Evolutionary conservation across 2,113 vertebrate species (phyloP).

Genomic region (Forbesichthys papilliferus): DNA sequence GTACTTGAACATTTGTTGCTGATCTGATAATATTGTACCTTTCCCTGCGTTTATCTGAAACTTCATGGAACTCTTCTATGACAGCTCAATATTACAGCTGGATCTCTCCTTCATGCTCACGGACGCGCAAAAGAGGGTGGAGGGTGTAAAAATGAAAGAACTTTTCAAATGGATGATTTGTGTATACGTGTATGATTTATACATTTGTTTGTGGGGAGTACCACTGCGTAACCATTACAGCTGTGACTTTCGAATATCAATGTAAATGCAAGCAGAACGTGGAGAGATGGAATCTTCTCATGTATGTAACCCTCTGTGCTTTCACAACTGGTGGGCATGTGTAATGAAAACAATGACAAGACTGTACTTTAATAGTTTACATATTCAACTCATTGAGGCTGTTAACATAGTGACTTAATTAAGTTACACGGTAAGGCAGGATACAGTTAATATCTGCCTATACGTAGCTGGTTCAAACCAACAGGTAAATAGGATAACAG

Average conservation of each 20-base stretch:
- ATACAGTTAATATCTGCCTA: too few relatives aligned
- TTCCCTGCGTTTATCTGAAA: too few relatives aligned
- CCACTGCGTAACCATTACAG: slow-evolving; percentile 56
- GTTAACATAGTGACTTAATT: slow-evolving; percentile 28
- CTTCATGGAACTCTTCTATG: too few relatives aligned
- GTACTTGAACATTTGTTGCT: too few relatives aligned
- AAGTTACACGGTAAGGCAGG: slow-evolving; percentile 8
- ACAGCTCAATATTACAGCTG: too few relatives aligned
- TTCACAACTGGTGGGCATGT: slow-evolving; percentile 30
- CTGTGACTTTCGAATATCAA: slow-evolving; percentile 60
- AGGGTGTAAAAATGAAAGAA: background rate
- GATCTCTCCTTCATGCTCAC: too few relatives aligned
- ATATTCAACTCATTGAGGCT: slow-evolving; percentile 32
- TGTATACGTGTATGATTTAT: background rate
- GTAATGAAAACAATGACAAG: slow-evolving; percentile 36
- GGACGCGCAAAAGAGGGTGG: background rate
- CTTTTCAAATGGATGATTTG: background rate
- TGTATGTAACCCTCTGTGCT: slow-evolving; percentile 29
- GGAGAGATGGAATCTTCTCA: slow-evolving; percentile 43
- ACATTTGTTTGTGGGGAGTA: background rate
- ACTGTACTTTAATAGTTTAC: background rate
- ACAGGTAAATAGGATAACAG: too few relatives aligned
- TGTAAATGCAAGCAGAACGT: slow-evolving; percentile 74
- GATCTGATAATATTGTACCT: too few relatives aligned
- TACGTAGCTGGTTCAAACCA: too few relatives aligned